Conservation (phyloP, 2,113 vertebrate genomes). For the Cavia aperea region DNA sequence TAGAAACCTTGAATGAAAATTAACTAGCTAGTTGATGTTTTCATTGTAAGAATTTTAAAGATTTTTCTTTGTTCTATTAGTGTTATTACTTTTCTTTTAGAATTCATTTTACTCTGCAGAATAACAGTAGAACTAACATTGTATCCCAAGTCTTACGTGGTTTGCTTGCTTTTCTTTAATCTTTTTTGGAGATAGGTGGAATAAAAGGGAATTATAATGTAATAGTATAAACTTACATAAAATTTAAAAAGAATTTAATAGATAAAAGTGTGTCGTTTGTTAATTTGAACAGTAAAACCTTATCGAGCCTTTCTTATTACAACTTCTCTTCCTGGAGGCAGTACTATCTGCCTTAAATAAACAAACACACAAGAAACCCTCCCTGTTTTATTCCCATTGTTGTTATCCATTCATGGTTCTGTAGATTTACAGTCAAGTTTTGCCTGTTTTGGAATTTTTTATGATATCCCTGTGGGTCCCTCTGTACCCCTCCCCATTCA, state of each 20-base stretch:
- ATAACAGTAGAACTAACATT: background rate
- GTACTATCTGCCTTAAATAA: background rate
- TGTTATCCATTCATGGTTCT: background rate
- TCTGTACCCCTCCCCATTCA: background rate
- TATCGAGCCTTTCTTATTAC: background rate
- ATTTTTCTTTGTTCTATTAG: background rate
- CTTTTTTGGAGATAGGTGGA: background rate
- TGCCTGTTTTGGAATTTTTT: background rate
- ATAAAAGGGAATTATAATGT: background rate
- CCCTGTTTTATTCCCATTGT: background rate
- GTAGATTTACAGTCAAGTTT: background rate
- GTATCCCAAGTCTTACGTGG: background rate
- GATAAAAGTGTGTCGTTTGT: background rate
- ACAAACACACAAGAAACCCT: background rate
- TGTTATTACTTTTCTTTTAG: background rate
- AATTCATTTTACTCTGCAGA: background rate
- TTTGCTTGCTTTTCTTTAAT: slow-evolving; percentile 6
- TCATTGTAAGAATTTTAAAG: background rate
- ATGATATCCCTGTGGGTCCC: background rate
- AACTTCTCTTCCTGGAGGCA: background rate
- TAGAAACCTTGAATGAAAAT: slow-evolving; percentile 8
- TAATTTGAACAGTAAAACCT: background rate
- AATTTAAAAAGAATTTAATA: background rate
- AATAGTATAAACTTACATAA: background rate
- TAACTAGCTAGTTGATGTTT: background rate